Evolutionary conservation across 2,113 vertebrate species (phyloP).

Genomic region (Hiodon alosoides): DNA sequence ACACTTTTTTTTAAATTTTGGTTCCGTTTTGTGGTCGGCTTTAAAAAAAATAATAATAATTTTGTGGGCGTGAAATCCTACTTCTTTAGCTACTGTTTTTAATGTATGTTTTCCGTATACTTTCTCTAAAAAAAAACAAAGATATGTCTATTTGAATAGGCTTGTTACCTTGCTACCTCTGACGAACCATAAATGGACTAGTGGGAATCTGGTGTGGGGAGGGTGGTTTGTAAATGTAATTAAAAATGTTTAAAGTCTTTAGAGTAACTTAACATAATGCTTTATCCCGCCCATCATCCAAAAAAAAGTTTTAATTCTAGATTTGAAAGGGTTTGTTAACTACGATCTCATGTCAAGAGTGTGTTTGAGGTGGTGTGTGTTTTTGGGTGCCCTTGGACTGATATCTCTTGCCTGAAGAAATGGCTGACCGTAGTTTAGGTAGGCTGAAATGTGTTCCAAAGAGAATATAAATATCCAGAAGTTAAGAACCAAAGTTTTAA

Average conservation of each 20-base stretch:
- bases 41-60: slow-evolving; percentile 69
- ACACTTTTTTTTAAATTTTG: slow-evolving; percentile 1
- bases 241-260: slow-evolving; percentile 76
- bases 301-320: slow-evolving; percentile 65
- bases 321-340: slow-evolving; percentile 39
- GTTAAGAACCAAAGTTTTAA: slow-evolving; percentile 67
- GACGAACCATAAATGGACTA: slow-evolving; percentile 74
- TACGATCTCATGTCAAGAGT: slow-evolving; percentile 38
- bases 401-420: slow-evolving; percentile 35
- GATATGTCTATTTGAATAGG: slow-evolving; percentile 64
- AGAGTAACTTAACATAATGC: slow-evolving; percentile 73
- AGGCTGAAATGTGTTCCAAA: slow-evolving; percentile 55
- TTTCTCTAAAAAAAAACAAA: slow-evolving; percentile 52
- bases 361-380: slow-evolving; percentile 23
- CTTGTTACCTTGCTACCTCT: slow-evolving; percentile 88
- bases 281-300: slow-evolving; percentile 76
- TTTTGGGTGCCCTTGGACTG: slow-evolving; percentile 16
- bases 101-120: slow-evolving; percentile 69
- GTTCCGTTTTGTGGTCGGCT: slow-evolving; percentile 71
- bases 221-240: slow-evolving; percentile 61
- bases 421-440: slow-evolving; percentile 48
- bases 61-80: slow-evolving; percentile 32
- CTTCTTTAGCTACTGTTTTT: slow-evolving; percentile 57
- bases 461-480: slow-evolving; percentile 61
- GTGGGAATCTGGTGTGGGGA: slow-evolving; percentile 53